Conservation (phyloP, 2,797 vertebrate genomes). For the Tympanoctomys barrerae region DNA sequence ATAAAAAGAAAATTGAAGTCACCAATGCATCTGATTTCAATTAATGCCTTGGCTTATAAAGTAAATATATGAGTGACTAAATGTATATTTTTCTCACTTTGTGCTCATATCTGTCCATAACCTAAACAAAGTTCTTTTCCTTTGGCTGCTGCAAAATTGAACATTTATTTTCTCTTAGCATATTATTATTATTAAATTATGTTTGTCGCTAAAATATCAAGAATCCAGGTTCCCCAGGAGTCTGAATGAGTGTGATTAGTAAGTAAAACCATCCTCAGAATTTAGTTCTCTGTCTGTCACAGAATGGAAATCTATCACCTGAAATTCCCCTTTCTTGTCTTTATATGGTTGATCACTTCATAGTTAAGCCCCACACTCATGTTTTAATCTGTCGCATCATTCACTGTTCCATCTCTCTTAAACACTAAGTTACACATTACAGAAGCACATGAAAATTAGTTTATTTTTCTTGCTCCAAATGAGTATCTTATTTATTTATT, state of each 20-base stretch:
- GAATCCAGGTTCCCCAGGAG: neutral
- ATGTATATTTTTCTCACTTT: neutral
- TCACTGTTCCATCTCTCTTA: neutral
- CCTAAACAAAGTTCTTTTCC: neutral
- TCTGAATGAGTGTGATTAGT: neutral
- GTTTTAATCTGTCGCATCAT: neutral
- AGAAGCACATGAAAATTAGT: neutral
- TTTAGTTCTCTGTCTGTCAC: neutral
- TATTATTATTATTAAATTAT: neutral
- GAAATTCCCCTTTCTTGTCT: rapidly evolving
- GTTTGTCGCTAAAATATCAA: neutral
- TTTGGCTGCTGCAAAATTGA: neutral
- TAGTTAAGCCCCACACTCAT: neutral
- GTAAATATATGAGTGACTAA: neutral
- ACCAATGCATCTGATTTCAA: neutral
- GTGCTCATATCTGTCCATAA: neutral
- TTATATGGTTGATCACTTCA: neutral
- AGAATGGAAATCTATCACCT: neutral
- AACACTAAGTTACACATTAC: neutral
- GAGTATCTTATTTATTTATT: neutral
- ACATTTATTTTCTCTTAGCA: neutral
- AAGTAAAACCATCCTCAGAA: neutral
- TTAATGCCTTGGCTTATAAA: neutral
- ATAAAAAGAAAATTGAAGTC: neutral
- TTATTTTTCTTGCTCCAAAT: neutral